phyloP scores from a whole-genome alignment of 2,113 vertebrate genomes.

The Anthoscopus minutus region DNA sequence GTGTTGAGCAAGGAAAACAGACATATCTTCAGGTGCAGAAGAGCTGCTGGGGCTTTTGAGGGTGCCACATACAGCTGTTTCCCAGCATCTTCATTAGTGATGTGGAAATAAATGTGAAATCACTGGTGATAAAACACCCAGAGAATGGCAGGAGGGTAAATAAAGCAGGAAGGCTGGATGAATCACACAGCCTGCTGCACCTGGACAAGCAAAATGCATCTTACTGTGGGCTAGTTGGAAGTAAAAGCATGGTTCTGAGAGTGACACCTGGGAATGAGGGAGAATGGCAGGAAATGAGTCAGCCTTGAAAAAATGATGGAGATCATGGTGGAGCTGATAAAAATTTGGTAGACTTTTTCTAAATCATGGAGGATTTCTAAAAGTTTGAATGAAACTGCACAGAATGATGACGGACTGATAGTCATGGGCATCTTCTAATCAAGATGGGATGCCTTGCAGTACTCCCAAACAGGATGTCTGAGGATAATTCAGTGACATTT shows the following conservation, averaged over 20 bases:
- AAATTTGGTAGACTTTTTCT: not conserved
- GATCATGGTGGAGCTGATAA: not conserved
- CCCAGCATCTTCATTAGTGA: not conserved
- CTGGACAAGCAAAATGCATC: not conserved
- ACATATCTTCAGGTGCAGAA: not conserved
- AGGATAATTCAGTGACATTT: not conserved
- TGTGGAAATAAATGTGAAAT: slow-evolving; percentile 6
- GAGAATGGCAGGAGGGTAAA: not conserved
- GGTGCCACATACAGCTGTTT: not conserved
- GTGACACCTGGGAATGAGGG: not conserved
- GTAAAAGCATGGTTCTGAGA: not conserved
- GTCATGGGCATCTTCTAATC: not conserved
- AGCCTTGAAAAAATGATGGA: not conserved
- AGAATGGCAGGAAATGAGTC: not conserved
- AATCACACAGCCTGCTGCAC: not conserved
- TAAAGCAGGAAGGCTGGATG: slow-evolving; percentile 12
- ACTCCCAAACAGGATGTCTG: fast-evolving
- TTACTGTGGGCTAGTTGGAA: not conserved
- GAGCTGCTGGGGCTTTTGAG: not conserved
- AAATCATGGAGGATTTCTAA: not conserved
- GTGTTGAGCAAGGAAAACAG: not conserved
- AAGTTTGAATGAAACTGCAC: not conserved
- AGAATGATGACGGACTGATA: not conserved
- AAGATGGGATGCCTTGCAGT: not conserved
- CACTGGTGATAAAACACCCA: not conserved